Conservation (phyloP, 2,888 invertebrate species). For the Sisyra terminalis region DNA sequence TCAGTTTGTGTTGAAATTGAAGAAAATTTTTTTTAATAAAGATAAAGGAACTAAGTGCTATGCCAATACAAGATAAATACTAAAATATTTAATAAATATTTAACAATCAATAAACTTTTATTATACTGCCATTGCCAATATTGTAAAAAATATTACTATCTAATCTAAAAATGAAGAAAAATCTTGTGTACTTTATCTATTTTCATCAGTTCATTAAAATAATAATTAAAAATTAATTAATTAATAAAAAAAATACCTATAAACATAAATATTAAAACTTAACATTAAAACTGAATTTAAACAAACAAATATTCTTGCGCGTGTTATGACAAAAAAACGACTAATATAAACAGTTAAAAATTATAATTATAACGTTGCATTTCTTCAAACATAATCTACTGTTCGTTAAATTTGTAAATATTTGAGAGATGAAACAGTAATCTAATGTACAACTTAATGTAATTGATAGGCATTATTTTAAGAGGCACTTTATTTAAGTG, state of each 20-base stretch:
- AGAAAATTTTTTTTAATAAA: neutral
- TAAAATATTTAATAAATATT: slow-evolving; percentile 4
- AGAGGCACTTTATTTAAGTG: too few species aligned
- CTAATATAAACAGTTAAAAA: slow-evolving; percentile 4
- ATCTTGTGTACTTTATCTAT: slow-evolving; percentile 5
- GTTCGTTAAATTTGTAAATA: slow-evolving; percentile 2
- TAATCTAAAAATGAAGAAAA: slow-evolving; percentile 3
- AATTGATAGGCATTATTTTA: too few species aligned
- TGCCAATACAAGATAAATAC: slow-evolving; percentile 5
- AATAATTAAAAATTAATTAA: slow-evolving; percentile 5
- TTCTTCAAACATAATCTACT: slow-evolving; percentile 1
- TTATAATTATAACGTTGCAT: slow-evolving; percentile 3
- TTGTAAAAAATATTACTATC: slow-evolving; percentile 5
- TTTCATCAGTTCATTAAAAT: slow-evolving; percentile 6
- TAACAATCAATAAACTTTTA: slow-evolving; percentile 9
- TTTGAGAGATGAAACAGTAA: too few species aligned
- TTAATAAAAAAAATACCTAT: slow-evolving; percentile 2
- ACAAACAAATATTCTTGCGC: too few species aligned
- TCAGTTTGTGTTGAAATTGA: neutral
- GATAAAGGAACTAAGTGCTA: slow-evolving; percentile 3
- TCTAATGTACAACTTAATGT: too few species aligned
- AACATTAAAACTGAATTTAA: too few species aligned
- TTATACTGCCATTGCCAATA: slow-evolving; percentile 10
- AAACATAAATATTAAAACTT: neutral
- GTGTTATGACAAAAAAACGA: neutral